Conservation (phyloP, 2,888 invertebrate genomes). For the Amaurobius ferox region DNA sequence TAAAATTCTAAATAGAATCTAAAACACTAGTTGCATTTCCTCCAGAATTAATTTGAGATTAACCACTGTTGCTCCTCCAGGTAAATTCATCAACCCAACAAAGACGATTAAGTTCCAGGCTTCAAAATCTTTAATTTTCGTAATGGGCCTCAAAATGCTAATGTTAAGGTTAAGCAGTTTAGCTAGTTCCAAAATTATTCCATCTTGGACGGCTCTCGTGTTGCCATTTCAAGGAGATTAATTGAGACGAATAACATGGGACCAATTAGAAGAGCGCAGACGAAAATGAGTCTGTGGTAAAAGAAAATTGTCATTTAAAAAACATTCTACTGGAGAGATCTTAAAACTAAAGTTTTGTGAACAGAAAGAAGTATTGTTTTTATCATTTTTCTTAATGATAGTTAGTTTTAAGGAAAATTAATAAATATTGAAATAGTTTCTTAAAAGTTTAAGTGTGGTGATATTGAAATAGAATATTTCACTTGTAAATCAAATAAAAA, state of each 20-base stretch:
- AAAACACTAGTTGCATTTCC: background rate
- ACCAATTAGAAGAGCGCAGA: constrained; percentile 41
- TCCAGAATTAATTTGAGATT: background rate
- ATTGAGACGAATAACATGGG: constrained; percentile 42
- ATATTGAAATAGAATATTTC: too few species aligned
- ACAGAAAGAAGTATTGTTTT: background rate
- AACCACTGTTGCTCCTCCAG: background rate
- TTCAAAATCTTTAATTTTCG: constrained; percentile 13
- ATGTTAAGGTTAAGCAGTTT: background rate
- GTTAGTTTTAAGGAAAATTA: background rate
- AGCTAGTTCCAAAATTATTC: background rate
- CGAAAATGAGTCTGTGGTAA: constrained; percentile 6
- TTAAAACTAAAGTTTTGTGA: too few species aligned
- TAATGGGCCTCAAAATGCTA: background rate
- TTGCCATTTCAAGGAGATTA: constrained; percentile 52
- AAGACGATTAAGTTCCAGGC: background rate
- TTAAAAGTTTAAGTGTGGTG: too few species aligned
- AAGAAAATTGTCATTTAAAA: background rate
- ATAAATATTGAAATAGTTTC: too few species aligned
- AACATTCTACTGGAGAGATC: background rate
- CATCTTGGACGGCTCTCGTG: background rate
- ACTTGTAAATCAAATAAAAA: too few species aligned
- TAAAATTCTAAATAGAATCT: background rate
- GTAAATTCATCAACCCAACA: constrained; percentile 1
- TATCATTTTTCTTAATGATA: background rate